Evolutionary conservation across 2,113 vertebrate genomes (phyloP), one percentile per base, ranked within the genome.

Genomic region (Mormyrus iriodes): DNA sequence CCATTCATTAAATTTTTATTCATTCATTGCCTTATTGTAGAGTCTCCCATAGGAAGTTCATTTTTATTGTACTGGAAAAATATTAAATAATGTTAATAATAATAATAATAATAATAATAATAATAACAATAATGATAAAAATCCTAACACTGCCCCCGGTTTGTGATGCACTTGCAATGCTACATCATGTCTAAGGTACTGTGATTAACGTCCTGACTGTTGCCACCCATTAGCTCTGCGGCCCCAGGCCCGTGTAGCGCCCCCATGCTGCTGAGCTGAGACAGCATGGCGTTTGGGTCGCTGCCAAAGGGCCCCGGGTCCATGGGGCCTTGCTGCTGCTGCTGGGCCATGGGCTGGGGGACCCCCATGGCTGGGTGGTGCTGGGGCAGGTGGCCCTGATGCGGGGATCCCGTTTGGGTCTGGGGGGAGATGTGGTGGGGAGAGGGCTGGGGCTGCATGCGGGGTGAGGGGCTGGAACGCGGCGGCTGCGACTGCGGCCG

Each of bases 391-490:
- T 96, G 96, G 2, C 92, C 93, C 0, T 94, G 98, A 92, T 99
- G 98, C 0, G 98, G 98, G 17, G 98, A 99, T 88, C 97, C 98
- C 24, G 92, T 96, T 90, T 95, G 95, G 21, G 97, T 99, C 94
- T 99, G 98, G 0, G 98, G 98, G 91, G 98, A 98, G 86, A 98
- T 98, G 31, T 97, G 98, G 93, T 99, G 98, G 0, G 98, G 98
- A 24, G 98, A 99, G 91, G 97, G 97, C 91, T 99, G 98, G 88
- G 98, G 98, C 86, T 99, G 98, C 97, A 98, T 98, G 95, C 98
- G 96, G 0, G 97, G 98, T 89, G 98, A 99, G 0, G 98, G 98
- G 95, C 98, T 99, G 89, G 98, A 99, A 94, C 96, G 98, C 3
- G 98, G 97, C 39, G 98, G 99, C 90, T 98, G 98, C 0, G 98